These are phyloP conservation scores for Lymantria monacha DNA, from an alignment of 2,888 invertebrate genomes.

Conservation along the genomic window DNA sequence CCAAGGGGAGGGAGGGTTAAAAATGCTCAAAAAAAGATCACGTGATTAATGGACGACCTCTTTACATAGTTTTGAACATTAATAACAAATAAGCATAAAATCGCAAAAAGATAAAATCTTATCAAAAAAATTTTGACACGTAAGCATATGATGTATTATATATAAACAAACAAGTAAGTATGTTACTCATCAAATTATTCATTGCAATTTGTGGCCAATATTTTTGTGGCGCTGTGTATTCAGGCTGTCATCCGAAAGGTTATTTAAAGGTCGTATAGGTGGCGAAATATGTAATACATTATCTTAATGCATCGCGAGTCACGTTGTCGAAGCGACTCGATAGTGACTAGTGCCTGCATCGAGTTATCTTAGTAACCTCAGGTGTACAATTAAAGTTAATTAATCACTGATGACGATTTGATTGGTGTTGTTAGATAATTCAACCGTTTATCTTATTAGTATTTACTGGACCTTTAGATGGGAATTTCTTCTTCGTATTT, in stretches of 20 bases:
- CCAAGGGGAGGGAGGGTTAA: too few species aligned
- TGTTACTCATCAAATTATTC: background rate
- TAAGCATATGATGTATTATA: too few species aligned
- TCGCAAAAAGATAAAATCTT: too few species aligned
- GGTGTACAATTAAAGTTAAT: slow-evolving; percentile 52
- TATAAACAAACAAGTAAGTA: too few species aligned
- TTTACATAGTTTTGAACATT: too few species aligned
- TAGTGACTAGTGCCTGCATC: slow-evolving; percentile 26
- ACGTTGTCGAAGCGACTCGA: slow-evolving; percentile 48
- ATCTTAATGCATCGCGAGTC: slow-evolving; percentile 67
- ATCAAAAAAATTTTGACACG: too few species aligned
- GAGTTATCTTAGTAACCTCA: slow-evolving; percentile 36
- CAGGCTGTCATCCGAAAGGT: slow-evolving; percentile 21
- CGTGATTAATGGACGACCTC: too few species aligned
- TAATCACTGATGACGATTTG: slow-evolving; percentile 46
- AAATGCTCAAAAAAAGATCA: too few species aligned
- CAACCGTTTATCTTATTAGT: slow-evolving; percentile 30
- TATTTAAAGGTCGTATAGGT: slow-evolving; percentile 46
- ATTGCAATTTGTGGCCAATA: slow-evolving; percentile 5
- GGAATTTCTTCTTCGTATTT: slow-evolving; percentile 26
- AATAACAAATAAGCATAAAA: too few species aligned
- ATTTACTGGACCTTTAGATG: slow-evolving; percentile 30
- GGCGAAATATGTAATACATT: slow-evolving; percentile 64
- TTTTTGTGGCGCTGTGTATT: slow-evolving; percentile 13
- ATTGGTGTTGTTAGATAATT: slow-evolving; percentile 35